Conservation (phyloP, 53 echinoderm and acorn worm genomes). For the Hippasteria phrygiana region DNA sequence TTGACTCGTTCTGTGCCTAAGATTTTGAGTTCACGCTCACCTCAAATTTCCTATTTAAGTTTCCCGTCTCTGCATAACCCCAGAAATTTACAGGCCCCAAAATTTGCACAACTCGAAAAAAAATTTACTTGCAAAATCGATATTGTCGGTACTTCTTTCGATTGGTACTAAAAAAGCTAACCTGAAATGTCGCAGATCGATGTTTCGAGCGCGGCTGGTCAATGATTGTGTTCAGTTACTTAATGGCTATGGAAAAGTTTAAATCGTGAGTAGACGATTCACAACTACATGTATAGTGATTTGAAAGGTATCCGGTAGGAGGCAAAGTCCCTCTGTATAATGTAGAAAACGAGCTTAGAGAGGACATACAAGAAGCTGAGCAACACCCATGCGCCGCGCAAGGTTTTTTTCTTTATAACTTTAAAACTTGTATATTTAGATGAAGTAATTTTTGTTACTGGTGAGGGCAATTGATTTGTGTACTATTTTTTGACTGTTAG, state of each 20-base stretch:
- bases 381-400: conserved; percentile 2
- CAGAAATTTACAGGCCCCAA: neutral
- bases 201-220: conserved; percentile 13
- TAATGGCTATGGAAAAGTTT: neutral
- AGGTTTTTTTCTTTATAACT: conserved; percentile 12
- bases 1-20: conserved; percentile 58
- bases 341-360: neutral
- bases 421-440: conserved; percentile 64
- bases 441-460: conserved; percentile 61
- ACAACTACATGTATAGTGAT: neutral
- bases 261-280: neutral
- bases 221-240: neutral
- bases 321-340: neutral
- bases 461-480: conserved; percentile 61
- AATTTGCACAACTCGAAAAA: neutral
- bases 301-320: neutral
- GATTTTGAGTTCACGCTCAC: conserved; percentile 48
- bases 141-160: conserved; percentile 1
- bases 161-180: conserved; percentile 50
- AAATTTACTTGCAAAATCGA: neutral
- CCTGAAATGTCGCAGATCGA: conserved; percentile 24
- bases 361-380: neutral
- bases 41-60: conserved; percentile 9
- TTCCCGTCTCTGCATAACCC: conserved; percentile 5
- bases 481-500: conserved; percentile 64